Evolutionary conservation across 1,140 invertebrate genomes (phyloP).

Genomic region (Papilio polyxenes): DNA sequence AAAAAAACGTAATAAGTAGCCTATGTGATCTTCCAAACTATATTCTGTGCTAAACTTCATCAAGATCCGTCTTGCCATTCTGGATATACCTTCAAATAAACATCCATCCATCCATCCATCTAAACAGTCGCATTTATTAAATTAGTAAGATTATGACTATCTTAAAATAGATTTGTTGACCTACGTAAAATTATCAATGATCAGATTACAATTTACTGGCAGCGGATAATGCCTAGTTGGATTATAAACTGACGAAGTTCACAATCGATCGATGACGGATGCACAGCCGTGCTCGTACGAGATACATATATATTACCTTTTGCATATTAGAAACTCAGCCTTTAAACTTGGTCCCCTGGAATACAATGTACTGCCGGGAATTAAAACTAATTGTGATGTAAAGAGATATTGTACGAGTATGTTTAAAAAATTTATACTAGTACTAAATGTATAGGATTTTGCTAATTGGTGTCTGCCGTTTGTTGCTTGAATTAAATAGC

Average conservation of each 20-base stretch:
- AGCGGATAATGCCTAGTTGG: background rate
- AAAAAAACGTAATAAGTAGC: too few species aligned
- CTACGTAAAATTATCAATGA: background rate
- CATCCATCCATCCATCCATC: too few species aligned
- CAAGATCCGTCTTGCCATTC: too few species aligned
- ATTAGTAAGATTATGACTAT: too few species aligned
- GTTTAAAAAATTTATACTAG: background rate
- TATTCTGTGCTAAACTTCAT: too few species aligned
- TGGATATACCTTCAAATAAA: too few species aligned
- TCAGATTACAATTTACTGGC: background rate
- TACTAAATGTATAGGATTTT: too few species aligned
- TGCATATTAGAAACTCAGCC: background rate
- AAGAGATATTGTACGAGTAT: background rate
- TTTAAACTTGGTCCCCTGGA: conserved; percentile 2
- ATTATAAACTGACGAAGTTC: background rate
- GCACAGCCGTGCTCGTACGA: background rate
- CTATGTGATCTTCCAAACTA: too few species aligned
- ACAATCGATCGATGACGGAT: background rate
- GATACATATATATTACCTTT: conserved; percentile 8
- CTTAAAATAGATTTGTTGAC: too few species aligned
- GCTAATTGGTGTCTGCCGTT: too few species aligned
- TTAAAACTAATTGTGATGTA: background rate
- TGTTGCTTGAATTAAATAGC: too few species aligned
- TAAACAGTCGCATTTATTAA: too few species aligned
- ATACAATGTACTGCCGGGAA: background rate